Conservation (phyloP, 1,140 invertebrate species). For the Eubasilissa regina region DNA sequence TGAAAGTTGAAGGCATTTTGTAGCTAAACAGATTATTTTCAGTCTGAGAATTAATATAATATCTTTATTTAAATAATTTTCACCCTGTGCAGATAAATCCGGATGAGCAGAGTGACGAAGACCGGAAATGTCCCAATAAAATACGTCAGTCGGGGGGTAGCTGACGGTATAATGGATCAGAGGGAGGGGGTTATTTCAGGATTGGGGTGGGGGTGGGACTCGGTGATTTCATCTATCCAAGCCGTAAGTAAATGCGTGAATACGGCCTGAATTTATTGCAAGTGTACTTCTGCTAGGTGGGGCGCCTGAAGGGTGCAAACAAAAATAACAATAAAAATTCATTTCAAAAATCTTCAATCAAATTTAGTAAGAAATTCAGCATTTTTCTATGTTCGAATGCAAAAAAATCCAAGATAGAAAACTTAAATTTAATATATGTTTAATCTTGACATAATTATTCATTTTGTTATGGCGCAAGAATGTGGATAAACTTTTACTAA, state of each 20-base stretch:
- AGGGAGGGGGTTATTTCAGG: neutral
- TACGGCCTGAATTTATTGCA: conserved; percentile 53
- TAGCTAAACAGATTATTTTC: neutral
- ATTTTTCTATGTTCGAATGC: too few species aligned
- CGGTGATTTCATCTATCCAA: conserved; percentile 49
- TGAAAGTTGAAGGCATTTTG: too few species aligned
- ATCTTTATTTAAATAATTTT: neutral
- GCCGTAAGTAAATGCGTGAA: conserved; percentile 56
- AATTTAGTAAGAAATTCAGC: too few species aligned
- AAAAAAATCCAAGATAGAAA: too few species aligned
- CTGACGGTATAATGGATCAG: neutral
- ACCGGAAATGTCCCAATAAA: conserved; percentile 53
- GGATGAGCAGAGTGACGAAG: conserved; percentile 35
- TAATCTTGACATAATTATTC: too few species aligned
- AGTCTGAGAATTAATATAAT: neutral
- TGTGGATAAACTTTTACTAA: too few species aligned
- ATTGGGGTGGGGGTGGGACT: conserved; percentile 13
- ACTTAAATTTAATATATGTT: too few species aligned
- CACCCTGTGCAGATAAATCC: conserved; percentile 36
- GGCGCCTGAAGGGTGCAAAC: conserved; percentile 20
- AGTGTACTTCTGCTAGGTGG: conserved; percentile 30
- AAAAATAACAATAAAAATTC: neutral
- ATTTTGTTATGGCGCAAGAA: too few species aligned
- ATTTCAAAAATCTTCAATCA: too few species aligned
- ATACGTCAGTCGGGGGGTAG: conserved; percentile 16